Evolutionary conservation across 1,140 invertebrate species (phyloP), one percentile per base, ranked within the genome.

Genomic region (Drosophila repletoides): DNA sequence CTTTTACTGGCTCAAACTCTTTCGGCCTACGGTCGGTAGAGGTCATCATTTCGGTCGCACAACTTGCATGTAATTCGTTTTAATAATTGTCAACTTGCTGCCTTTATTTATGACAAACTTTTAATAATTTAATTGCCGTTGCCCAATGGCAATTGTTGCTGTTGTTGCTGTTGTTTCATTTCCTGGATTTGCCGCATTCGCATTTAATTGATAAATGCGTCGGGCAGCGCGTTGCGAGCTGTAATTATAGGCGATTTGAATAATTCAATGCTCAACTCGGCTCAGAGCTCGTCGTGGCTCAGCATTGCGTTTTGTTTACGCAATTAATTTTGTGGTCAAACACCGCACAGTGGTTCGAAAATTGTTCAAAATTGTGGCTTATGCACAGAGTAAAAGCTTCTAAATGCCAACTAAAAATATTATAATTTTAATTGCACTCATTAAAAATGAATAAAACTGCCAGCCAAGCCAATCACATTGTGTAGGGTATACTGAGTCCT

Each of bases 221-320:
- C 51, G 64, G 43, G 51, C 22, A 24, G 46, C 49, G 68, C 38
- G 33, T 29, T 48, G 63, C 73, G 60, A 48, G 66, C 65, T 72
- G 80, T 84, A 84, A 83, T 83, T 83, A 83, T 83, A 84, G 80
- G 73, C 69, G 80, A 83, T 86, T 83, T 83, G 79, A 83, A 83
- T 83, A 83, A 83, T 83, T 83, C 79, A 84, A 83, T 77, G 74
- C 64, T 34, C 65, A 51, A 52, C 41, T 22, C 65, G 22, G 21
- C 49, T 38, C 64, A 17, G 45, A n/a, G n/a, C n/a, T n/a, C n/a
- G n/a, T n/a, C n/a, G n/a, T n/a, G n/a, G n/a, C n/a, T n/a, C n/a
- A n/a, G 31, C 65, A 55, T 77, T 55, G 73, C 70, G 77, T 83
- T 83, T 77, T 77, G 79, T 83, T 83, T 84, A 69, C 73, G 79